Conservation (phyloP, 2,113 vertebrate species). For the Rostratula benghalensis region DNA sequence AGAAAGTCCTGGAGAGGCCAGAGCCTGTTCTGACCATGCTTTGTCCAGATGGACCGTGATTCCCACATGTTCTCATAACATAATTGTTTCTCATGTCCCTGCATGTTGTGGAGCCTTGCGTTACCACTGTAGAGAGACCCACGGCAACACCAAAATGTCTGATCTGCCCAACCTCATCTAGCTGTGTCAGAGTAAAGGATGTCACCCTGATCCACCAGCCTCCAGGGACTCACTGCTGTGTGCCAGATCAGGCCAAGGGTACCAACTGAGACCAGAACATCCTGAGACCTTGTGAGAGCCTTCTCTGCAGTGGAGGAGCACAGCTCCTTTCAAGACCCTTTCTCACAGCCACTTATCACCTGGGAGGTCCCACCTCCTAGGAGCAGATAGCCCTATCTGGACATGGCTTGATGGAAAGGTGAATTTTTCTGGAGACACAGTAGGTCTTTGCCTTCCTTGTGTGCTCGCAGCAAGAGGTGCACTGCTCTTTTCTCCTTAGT, state of each 20-base stretch:
- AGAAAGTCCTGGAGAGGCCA: neutral
- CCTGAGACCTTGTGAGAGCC: neutral
- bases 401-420: neutral
- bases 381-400: neutral
- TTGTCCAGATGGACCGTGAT: neutral
- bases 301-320: neutral
- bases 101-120: neutral
- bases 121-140: neutral
- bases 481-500: neutral
- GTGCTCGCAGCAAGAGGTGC: neutral
- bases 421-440: neutral
- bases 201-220: neutral
- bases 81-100: neutral
- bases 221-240: fast-evolving
- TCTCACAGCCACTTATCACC: neutral
- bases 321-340: neutral
- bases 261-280: neutral
- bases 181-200: neutral
- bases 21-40: neutral
- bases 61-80: neutral
- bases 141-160: neutral
- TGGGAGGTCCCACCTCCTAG: neutral
- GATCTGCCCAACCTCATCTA: neutral
- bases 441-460: neutral
- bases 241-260: neutral